Evolutionary conservation across 2,888 invertebrate genomes (phyloP), one percentile per base, ranked within the genome.

Genomic region (Lymantria monacha): DNA sequence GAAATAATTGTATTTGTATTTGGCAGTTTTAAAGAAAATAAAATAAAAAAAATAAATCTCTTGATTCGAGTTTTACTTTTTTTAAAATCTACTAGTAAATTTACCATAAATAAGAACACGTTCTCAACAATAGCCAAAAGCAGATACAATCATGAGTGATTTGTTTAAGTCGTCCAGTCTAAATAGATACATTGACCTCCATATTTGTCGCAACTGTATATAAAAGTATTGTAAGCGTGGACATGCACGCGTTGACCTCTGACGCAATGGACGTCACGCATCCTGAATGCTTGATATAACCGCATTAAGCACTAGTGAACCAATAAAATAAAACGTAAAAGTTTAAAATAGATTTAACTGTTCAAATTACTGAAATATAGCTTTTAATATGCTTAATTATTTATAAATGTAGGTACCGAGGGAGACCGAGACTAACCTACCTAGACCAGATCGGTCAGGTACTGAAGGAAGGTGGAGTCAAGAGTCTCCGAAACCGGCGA

Each of bases 231-330:
- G 76, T 76, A 70, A 79, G 68, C 57, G 72, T 60, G 70, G 67
- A 67, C 89, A 89, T 85, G 87, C 75, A 71, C 82, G 59, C 49
- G 43, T 69, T 87, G 87, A 88, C 89, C 88, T 85, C 86, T 90
- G 89, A 89, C 74, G 88, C 87, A 89, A 89, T 55, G 38, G 41
- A 52, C 43, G 63, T 55, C 46, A 62, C 66, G 75, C 72, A 82
- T 85, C 79, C 70, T 75, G 76, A 76, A 80, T 81, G 64, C 65
- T 22, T 74, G 64, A 79, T 73, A 55, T 55, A 64, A 55, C 58
- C 51, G 51, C 46, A 44, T 48, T 54, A 75, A 74, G 50, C 70
- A 53, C n/a, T 30, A 63, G 0, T 15, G 62, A 66, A 58, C 60
- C 74, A 81, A 65, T 51, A 47, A 33, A 15, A n/a, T 22, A 22